These are phyloP conservation scores for Reticulitermes lucifugus DNA, from an alignment of 2,888 invertebrate species.

Conservation along the genomic window DNA sequence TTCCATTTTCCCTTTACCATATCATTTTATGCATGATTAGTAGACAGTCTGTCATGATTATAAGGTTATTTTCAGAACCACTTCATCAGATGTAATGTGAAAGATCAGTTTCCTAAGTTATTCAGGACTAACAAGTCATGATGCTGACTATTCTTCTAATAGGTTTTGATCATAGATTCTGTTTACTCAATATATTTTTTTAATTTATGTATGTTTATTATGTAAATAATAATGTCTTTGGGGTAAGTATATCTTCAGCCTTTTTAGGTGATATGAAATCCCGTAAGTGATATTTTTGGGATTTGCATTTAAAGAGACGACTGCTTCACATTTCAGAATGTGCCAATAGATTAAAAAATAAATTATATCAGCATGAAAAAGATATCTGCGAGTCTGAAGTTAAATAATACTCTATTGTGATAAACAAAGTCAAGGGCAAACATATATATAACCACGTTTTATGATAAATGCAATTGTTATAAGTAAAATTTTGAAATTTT, in stretches of 20 bases:
- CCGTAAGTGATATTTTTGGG: not conserved
- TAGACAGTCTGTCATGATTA: too few species aligned
- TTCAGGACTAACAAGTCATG: too few species aligned
- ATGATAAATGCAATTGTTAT: not conserved
- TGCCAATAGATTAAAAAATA: not conserved
- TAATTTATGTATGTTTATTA: too few species aligned
- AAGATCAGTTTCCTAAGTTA: too few species aligned
- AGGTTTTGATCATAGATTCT: too few species aligned
- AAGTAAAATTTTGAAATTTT: slow-evolving; percentile 2
- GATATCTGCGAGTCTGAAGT: not conserved
- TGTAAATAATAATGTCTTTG: not conserved
- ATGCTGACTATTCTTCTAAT: too few species aligned
- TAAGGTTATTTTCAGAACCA: too few species aligned
- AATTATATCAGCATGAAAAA: not conserved
- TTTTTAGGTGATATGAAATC: not conserved
- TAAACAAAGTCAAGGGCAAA: not conserved
- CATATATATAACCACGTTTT: not conserved
- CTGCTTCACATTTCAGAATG: not conserved
- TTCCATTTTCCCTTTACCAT: too few species aligned
- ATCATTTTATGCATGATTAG: too few species aligned
- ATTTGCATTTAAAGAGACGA: not conserved
- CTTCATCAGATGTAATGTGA: too few species aligned
- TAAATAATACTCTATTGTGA: not conserved
- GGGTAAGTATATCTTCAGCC: not conserved
- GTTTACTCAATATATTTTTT: too few species aligned